Evolutionary conservation across 1,140 invertebrate genomes (phyloP).

Genomic region (Chelonus insularis): DNA sequence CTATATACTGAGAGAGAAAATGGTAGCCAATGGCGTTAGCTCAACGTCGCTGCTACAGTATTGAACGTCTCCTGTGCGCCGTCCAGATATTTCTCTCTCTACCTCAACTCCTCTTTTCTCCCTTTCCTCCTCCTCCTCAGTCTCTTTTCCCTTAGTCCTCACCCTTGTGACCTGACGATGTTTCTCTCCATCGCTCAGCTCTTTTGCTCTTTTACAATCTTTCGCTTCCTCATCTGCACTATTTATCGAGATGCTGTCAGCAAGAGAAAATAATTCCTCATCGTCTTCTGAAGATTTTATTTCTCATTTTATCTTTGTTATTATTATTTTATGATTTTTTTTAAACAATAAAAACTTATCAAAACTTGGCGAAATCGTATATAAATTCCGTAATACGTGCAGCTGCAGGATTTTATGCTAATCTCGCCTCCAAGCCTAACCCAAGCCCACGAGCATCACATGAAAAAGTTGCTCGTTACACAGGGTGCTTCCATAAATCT

Average conservation of each 20-base stretch:
- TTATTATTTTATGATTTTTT: conserved; percentile 20
- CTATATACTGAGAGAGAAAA: conserved; percentile 39
- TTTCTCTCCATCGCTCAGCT: background rate
- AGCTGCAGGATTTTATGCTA: conserved; percentile 51
- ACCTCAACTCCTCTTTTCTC: conserved; percentile 30
- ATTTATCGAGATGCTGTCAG: background rate
- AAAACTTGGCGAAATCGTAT: background rate
- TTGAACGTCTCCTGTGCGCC: conserved; percentile 50
- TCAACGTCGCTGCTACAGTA: conserved; percentile 45
- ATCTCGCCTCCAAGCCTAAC: conserved; percentile 44
- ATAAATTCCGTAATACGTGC: conserved; percentile 22
- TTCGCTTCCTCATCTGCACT: conserved; percentile 18
- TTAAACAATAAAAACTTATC: background rate
- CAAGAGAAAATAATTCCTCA: background rate
- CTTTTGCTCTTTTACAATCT: conserved; percentile 21
- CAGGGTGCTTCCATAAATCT: conserved; percentile 46
- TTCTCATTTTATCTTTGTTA: background rate
- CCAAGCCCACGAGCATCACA: conserved; percentile 36
- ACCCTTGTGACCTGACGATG: conserved; percentile 27
- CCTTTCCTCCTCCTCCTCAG: conserved; percentile 8
- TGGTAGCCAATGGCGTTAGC: conserved; percentile 52
- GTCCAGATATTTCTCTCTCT: conserved; percentile 42
- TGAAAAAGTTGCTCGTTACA: conserved; percentile 53
- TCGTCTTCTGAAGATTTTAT: background rate
- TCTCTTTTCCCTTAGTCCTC: conserved; percentile 35